Conservation (phyloP, 2,888 invertebrate genomes). For the Hoplodrina ambigua region DNA sequence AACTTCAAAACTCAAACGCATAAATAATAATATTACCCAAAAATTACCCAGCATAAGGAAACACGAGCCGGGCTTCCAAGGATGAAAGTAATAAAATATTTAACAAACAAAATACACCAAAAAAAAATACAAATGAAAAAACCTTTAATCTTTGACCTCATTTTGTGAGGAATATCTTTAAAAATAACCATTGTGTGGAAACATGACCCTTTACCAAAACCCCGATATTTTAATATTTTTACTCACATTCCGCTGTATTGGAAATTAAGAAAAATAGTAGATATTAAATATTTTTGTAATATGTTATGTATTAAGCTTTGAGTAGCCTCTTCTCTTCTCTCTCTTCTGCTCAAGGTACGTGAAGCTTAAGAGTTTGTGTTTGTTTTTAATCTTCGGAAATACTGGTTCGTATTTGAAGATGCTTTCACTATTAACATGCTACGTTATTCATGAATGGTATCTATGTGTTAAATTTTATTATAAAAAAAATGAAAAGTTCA, state of each 20-base stretch:
- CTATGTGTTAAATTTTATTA: too few relatives aligned
- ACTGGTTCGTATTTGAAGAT: too few relatives aligned
- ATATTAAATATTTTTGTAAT: background rate
- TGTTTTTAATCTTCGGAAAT: too few relatives aligned
- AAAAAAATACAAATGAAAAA: constrained; percentile 11
- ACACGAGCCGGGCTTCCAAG: background rate
- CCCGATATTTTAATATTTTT: constrained; percentile 31
- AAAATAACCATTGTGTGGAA: constrained; percentile 22
- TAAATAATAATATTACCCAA: background rate
- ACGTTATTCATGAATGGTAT: too few relatives aligned
- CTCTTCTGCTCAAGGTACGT: too few relatives aligned
- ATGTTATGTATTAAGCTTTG: background rate
- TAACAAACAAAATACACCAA: constrained; percentile 11
- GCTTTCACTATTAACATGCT: too few relatives aligned
- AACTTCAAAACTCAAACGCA: too few relatives aligned
- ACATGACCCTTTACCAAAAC: constrained; percentile 15
- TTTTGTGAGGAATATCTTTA: constrained; percentile 9
- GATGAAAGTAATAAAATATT: constrained; percentile 8
- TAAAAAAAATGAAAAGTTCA: too few relatives aligned
- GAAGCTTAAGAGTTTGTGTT: too few relatives aligned
- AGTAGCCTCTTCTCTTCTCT: too few relatives aligned
- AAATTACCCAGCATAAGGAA: background rate
- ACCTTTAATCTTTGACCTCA: constrained; percentile 21
- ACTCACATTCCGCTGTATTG: constrained; percentile 13
- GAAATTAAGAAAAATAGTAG: constrained; percentile 16